Conservation (phyloP, 1,140 invertebrate genomes). For the Cecropterus lyciades region DNA sequence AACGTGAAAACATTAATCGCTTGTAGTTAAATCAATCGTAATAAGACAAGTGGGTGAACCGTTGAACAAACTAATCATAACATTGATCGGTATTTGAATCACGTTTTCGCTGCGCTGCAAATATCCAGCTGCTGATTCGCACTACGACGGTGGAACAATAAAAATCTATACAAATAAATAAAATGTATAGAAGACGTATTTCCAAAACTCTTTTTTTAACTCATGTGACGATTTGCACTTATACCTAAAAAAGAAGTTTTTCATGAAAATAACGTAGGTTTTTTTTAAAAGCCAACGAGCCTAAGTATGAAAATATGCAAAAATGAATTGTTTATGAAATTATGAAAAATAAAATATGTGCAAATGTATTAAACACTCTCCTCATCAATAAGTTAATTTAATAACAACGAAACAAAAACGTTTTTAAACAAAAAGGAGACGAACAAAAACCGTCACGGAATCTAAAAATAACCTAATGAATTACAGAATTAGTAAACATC, state of each 20-base stretch:
- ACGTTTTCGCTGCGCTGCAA: slow-evolving; percentile 32
- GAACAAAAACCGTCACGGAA: slow-evolving; percentile 18
- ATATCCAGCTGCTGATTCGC: slow-evolving; percentile 32
- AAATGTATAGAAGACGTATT: too few relatives aligned
- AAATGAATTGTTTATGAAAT: too few relatives aligned
- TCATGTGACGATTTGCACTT: too few relatives aligned
- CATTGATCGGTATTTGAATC: slow-evolving; percentile 34
- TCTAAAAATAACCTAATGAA: slow-evolving; percentile 23
- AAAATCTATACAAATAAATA: slow-evolving; percentile 9
- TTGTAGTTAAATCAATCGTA: neutral
- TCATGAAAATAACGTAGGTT: too few relatives aligned
- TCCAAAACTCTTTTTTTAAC: neutral
- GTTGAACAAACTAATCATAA: slow-evolving; percentile 34
- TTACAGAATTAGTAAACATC: slow-evolving; percentile 21
- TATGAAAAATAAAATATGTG: too few relatives aligned
- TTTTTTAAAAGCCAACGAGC: too few relatives aligned
- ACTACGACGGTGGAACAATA: slow-evolving; percentile 7
- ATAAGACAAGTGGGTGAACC: slow-evolving; percentile 7
- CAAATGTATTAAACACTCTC: too few relatives aligned
- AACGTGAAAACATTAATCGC: too few relatives aligned
- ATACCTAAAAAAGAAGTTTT: too few relatives aligned
- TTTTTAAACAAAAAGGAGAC: neutral
- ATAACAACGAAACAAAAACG: neutral
- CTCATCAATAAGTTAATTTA: neutral
- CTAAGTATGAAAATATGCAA: too few relatives aligned